Base-by-base conservation (phyloP, 2,888 invertebrate genomes). In the Unio pictorum region DNA sequence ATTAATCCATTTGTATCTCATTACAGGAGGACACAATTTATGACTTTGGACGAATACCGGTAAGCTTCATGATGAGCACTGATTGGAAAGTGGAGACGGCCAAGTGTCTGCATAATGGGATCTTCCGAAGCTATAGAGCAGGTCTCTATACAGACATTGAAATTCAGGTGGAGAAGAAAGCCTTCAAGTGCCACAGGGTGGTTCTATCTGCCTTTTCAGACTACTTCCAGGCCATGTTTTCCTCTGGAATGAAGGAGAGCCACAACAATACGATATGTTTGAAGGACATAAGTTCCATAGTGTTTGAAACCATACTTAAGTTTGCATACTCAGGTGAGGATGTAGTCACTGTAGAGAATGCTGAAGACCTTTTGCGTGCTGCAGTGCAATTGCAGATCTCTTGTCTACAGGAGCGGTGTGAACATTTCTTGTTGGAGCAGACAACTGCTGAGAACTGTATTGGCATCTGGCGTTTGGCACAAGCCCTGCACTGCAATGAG, bases 171-270 rank as follows among this genome's bases (percentile, higher is more conserved):
- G 81, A 78, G 30, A 77, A 79, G 64, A 76, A 78, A 57, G 76
- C 79, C 4, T 80, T 80, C 62, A 74, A 73, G 64, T 80, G 81
- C 61, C 81, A 81, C 66, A 75, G 73, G 66, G 72, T 81, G n/a
- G 75, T 81, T 30, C 63, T 81, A 55, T 79, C 81, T 2, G 78
- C 81, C 45, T 78, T 80, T 26, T 81, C 81, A 2, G 72, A 75
- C 55, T 81, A 80, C 61, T 81, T 81, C 34, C 76, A 81, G 69
- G 81, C 79, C 61, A 81, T 81, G 81, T 81, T 80, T 68, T 80
- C 80, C 0, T 75, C 79, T 65, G 78, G 79, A 8, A 81, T 81
- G 81, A 79, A 74, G 55, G 81, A 81, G 56, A 72, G 78, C 58
- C 75, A 73, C 54, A 73, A 76, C 57, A 76, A 79, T 68, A 67